Evolutionary conservation across 2,113 vertebrate species (phyloP).

Genomic region (Ancistrus triradiatus): DNA sequence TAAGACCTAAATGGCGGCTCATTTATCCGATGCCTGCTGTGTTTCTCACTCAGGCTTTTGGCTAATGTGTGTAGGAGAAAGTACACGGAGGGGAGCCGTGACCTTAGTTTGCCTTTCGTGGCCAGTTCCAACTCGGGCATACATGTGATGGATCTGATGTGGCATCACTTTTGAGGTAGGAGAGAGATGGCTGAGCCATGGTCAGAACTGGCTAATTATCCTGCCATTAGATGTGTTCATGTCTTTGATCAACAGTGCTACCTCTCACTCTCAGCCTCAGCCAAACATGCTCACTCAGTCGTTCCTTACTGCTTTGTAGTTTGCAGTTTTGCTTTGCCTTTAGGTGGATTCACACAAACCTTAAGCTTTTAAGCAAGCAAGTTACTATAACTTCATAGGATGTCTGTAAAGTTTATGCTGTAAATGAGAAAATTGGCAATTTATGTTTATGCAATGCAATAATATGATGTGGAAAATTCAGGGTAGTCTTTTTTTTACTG

Average conservation of each 20-base stretch:
- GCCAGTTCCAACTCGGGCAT: background rate
- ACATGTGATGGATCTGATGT: slow-evolving; percentile 6
- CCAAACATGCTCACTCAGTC: slow-evolving; percentile 14
- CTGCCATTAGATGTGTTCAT: slow-evolving; percentile 29
- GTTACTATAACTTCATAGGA: background rate
- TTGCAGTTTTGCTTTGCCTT: background rate
- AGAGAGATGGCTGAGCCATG: background rate
- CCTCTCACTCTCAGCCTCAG: slow-evolving; percentile 17
- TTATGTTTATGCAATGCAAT: no score
- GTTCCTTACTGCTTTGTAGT: slow-evolving; percentile 3
- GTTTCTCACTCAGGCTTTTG: background rate
- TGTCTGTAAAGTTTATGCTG: no score
- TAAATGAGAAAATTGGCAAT: no score
- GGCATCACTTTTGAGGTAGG: background rate
- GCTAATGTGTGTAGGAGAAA: background rate
- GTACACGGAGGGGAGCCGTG: background rate
- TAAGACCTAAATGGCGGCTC: no score
- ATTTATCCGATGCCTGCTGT: no score
- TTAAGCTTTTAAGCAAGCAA: background rate
- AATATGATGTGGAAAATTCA: no score
- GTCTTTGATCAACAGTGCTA: slow-evolving; percentile 30
- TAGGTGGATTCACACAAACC: background rate
- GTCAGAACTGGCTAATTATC: slow-evolving; percentile 32
- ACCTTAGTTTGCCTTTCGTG: background rate
- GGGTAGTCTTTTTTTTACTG: no score